Conservation (phyloP, 2,888 invertebrate species). For the Drosophila acutilabella region DNA sequence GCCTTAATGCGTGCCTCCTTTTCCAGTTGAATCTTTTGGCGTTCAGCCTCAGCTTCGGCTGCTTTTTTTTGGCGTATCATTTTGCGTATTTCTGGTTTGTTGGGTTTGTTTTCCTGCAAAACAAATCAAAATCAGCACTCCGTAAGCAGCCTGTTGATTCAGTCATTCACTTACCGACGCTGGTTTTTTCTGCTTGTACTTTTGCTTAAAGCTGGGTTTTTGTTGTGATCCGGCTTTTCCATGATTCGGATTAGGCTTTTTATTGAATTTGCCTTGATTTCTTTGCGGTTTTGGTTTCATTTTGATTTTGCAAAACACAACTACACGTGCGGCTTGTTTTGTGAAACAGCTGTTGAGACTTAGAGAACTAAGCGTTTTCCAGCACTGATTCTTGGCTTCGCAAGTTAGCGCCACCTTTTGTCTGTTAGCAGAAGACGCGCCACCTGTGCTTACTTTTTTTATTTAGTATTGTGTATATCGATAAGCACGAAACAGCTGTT, state of each 20-base stretch:
- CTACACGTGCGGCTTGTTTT: slow-evolving; percentile 43
- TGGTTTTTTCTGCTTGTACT: slow-evolving; percentile 48
- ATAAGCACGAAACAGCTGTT: too few relatives aligned
- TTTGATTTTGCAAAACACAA: slow-evolving; percentile 31
- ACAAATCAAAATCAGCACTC: accelerated
- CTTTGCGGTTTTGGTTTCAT: slow-evolving; percentile 54
- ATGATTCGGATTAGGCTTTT: slow-evolving; percentile 12
- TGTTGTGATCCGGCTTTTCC: slow-evolving; percentile 25
- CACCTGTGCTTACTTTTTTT: too few relatives aligned
- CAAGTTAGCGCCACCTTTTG: neutral
- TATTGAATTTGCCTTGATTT: slow-evolving; percentile 34
- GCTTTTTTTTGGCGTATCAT: slow-evolving; percentile 64
- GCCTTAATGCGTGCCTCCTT: slow-evolving; percentile 87
- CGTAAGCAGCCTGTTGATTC: neutral
- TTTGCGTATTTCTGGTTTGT: slow-evolving; percentile 60
- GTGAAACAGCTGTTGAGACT: slow-evolving; percentile 36
- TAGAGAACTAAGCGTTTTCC: neutral
- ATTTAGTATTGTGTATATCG: too few relatives aligned
- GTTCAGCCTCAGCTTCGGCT: slow-evolving; percentile 57
- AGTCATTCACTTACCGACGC: slow-evolving; percentile 33
- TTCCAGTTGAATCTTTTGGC: slow-evolving; percentile 83
- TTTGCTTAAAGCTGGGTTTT: slow-evolving; percentile 56
- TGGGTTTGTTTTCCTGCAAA: slow-evolving; percentile 57
- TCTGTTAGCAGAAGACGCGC: too few relatives aligned
- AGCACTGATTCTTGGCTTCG: slow-evolving; percentile 6